Evolutionary conservation across 2,888 invertebrate genomes (phyloP).

Genomic region (Tenthredo mesomela): DNA sequence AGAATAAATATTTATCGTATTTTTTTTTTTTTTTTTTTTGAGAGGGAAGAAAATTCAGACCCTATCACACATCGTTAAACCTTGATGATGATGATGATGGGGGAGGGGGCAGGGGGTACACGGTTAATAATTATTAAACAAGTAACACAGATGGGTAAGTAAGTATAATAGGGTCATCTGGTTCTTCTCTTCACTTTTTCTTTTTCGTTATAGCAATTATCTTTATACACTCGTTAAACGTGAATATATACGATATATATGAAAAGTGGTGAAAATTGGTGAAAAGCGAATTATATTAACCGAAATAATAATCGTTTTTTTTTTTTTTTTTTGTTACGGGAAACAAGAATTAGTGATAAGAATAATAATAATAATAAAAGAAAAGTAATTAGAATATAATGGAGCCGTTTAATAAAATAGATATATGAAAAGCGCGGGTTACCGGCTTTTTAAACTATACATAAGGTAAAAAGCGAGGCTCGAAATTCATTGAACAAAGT

Average conservation of each 20-base stretch:
- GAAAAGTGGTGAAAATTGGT: background rate
- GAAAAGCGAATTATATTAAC: background rate
- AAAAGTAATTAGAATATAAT: background rate
- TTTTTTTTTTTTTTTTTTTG: background rate
- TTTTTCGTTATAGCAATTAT: background rate
- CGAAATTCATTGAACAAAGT: slow-evolving; percentile 25
- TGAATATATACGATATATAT: background rate
- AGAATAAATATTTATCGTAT: background rate
- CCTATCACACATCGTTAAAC: slow-evolving; percentile 28
- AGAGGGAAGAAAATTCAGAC: background rate
- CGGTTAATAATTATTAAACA: background rate
- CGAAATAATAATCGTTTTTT: background rate
- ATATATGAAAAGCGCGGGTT: background rate
- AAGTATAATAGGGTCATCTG: background rate
- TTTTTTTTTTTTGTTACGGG: background rate
- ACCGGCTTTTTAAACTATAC: slow-evolving; percentile 14
- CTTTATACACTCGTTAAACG: background rate
- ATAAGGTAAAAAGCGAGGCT: background rate
- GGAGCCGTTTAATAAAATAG: background rate
- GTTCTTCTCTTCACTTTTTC: background rate
- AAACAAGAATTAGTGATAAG: background rate
- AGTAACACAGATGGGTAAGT: background rate
- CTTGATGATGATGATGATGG: background rate
- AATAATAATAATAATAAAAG: background rate
- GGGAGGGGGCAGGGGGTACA: background rate